Evolutionary conservation across 2,888 invertebrate species (phyloP).

Genomic region (Terebella lapidaria): DNA sequence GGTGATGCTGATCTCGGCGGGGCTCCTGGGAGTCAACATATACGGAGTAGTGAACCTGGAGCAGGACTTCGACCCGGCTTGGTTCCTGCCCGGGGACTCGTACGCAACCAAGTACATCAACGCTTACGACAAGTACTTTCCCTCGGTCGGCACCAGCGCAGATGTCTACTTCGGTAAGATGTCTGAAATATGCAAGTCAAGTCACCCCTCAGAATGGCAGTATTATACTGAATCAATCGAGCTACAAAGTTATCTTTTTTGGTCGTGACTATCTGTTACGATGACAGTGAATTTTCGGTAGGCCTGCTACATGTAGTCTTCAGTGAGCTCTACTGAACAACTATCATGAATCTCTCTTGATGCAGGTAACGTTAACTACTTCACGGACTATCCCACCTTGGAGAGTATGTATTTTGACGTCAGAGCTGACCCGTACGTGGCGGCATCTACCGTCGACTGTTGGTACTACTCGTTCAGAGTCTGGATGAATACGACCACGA

Average conservation of each 20-base stretch:
- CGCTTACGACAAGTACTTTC: conserved; percentile 62
- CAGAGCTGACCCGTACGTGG: neutral
- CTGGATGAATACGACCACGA: neutral
- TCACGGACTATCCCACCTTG: neutral
- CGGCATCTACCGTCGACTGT: neutral
- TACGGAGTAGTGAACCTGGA: conserved; percentile 64
- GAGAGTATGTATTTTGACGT: neutral
- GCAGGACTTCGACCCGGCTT: conserved; percentile 73
- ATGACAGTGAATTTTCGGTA: no score
- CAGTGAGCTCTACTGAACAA: no score
- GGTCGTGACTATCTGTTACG: no score
- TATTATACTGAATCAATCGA: no score
- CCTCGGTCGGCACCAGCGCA: conserved; percentile 58
- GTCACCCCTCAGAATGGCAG: no score
- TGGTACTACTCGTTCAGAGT: neutral
- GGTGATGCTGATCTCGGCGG: conserved; percentile 61
- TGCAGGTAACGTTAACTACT: neutral
- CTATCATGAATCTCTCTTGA: no score
- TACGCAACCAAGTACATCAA: conserved; percentile 64
- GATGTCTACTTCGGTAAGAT: neutral
- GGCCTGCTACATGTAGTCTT: no score
- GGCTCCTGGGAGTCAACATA: conserved; percentile 62
- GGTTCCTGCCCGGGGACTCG: conserved; percentile 72
- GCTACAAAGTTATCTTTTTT: no score
- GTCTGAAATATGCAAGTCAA: no score